Base-by-base conservation (phyloP, 2,888 invertebrate genomes). In the Euzophera pinguis region DNA sequence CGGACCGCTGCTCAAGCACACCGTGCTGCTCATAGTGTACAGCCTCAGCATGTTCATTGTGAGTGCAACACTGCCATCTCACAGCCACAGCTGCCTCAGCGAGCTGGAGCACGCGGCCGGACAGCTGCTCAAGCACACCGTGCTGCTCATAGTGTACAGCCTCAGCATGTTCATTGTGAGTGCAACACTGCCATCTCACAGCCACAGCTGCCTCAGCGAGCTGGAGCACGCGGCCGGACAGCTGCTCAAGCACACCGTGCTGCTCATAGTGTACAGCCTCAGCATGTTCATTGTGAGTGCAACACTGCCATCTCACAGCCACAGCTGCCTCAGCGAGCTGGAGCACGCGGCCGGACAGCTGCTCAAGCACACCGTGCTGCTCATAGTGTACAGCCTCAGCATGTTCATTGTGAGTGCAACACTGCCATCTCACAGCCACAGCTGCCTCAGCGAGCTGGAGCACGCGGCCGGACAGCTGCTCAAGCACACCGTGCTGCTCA, bases 151-250 rank as follows among this genome's bases (percentile, higher is more conserved):
- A 54, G 87, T 96, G 14, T 91, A 97, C 58, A 90, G 94, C 51
- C 93, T 95, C 63, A 95, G 96, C 39, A 97, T 98, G 96, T 96
- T 98, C 83, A 94, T 97, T 73, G 97, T 97, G 77, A 92, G 94
- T 92, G n/a, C n/a, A n/a, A n/a, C 38, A n/a, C 35, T n/a, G 3
- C 35, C 35, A 1, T 8, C n/a, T 43, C 71, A 73, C 57, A 86
- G 82, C 50, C 75, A 75, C 54, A 87, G 86, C 22, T n/a, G n/a
- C n/a, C n/a, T n/a, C n/a, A 22, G 5, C 22, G 22, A 22, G 22
- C 22, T 22, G 22, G 3, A 22, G 22, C 22, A 22, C 22, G 22
- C 22, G 22, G 22, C 22, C 22, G 22, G 22, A 22, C 96, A 97
- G 76, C 92, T 94, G 58, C 22, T 96, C 58, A 92, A 95, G 58